Base-by-base conservation (phyloP, 2,797 vertebrate genomes). In the Smutsia gigantea region DNA sequence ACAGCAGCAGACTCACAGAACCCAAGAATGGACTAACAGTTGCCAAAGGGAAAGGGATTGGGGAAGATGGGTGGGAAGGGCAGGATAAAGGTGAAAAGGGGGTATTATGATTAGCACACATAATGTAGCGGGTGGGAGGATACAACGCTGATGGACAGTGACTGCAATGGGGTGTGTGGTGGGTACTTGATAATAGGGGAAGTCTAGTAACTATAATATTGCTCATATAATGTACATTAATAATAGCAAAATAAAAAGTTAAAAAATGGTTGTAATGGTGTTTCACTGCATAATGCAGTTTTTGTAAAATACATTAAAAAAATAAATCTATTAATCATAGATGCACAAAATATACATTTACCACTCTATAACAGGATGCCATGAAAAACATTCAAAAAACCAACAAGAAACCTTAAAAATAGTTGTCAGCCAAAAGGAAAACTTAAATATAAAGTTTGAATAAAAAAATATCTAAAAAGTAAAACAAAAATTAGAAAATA, bases 351-450 rank as follows among this genome's bases (percentile, higher is more conserved):
- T 87, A 77, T 72, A 39, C 4, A 53, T 77, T 94, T 90, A n/a
- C 29, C 96, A 82, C 63, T 83, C 8, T 90, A 29, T 90, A 72
- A 79, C n/a, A 93, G 8, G 42, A 84, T 55, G 49, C 15, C 46
- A 39, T 69, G 34, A 46, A 90, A 93, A 84, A 71, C 23, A 63
- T 10, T 68, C 46, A 71, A 19, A 87, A 21, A 87, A 85, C 8
- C 8, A 87, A 81, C 90, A 88, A 64, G 6, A 31, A 4, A 14
- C 88, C 85, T 74, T 75, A 90, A 90, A 95, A 85, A 61, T 84
- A 92, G 64, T 85, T 77, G 21, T 78, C 15, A 93, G 3, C 2
- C 17, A 57, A 64, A 93, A 84, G 81, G 7, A 53, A 88, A 94
- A 23, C 27, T 93, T 88, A 71, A 34, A 37, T 59, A 94, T 59